phyloP scores from a whole-genome alignment of 2,113 vertebrate genomes.

The Amphiprion ocellaris region DNA sequence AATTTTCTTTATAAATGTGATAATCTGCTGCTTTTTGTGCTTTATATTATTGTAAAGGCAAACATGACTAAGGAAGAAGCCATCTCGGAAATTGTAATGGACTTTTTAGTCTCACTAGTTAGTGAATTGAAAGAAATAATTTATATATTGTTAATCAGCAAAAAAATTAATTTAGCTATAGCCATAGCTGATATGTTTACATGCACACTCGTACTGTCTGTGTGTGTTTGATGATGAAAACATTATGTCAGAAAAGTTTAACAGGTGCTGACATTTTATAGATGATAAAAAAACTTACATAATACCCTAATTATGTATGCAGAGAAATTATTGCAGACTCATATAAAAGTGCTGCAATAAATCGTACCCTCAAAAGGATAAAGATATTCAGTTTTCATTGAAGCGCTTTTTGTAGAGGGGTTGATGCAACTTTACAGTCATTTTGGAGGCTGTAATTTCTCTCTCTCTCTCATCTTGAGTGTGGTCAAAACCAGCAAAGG shows the following conservation, averaged over 20 bases:
- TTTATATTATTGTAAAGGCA: too few species aligned
- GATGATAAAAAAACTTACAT: not conserved
- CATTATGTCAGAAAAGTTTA: not conserved
- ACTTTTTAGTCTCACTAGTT: too few species aligned
- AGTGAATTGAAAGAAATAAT: too few species aligned
- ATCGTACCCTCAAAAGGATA: not conserved
- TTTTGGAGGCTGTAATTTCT: slow-evolving; percentile 2
- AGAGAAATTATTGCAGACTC: not conserved
- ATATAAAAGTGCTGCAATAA: not conserved
- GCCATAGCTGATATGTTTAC: too few species aligned
- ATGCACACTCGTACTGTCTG: not conserved
- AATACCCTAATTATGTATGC: not conserved
- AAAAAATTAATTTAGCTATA: too few species aligned
- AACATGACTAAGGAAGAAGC: too few species aligned
- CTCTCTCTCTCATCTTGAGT: not conserved
- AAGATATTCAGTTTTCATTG: not conserved
- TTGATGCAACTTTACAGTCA: not conserved
- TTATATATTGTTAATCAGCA: too few species aligned
- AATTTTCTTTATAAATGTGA: too few species aligned
- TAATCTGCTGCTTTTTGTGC: too few species aligned
- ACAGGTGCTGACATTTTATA: not conserved
- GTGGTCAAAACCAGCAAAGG: slow-evolving; percentile 11
- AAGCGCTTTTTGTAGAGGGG: not conserved
- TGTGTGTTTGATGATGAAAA: not conserved
- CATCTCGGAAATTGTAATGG: too few species aligned